Base-by-base conservation (phyloP, 2,113 vertebrate species). In the rat (Rattus norvegicus) region DNA sequence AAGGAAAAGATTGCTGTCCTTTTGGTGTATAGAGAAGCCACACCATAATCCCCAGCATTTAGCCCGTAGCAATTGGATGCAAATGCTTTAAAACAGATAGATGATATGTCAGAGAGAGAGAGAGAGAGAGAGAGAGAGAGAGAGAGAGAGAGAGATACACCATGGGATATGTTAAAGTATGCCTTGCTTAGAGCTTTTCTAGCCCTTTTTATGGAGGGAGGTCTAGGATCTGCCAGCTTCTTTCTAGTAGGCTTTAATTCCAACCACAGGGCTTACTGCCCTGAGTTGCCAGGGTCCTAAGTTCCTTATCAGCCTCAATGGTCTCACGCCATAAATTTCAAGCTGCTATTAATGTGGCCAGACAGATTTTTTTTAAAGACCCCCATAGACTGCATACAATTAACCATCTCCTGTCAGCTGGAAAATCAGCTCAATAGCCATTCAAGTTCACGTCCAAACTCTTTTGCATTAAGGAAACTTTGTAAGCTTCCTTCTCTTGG, bases 341-440 rank as follows among this genome's bases (percentile, higher is more conserved):
- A 97, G 33, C 93, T 87, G 24, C 97, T 98, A 90, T 98, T 98
- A 98, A 98, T 94, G 86, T 96, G 97, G 97, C 96, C 98, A 98
- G 98, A 98, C 97, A 98, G 98, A 98, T 98, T 98, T 98, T 88
- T 47, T 87, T 69, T 69, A 3, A 98, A 98, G 97, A 98, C 97
- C 98, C 95, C 98, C 98, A 94, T 90, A 92, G 97, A 98, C 95
- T 97, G 97, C 98, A 95, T 97, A 97, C 98, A 98, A 98, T 98
- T 98, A 98, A 98, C 98, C 97, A 97, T 86, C 98, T 98, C 98
- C 98, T 97, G 98, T 98, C 98, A 98, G 98, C 98, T 98, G 98
- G 98, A 98, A 99, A 98, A 98, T 98, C 98, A 98, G 97, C 97
- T 98, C 97, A 92, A 95, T 92, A 84, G 94, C 80, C 92, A 98